Evolutionary conservation across 2,888 invertebrate species (phyloP).

Genomic region (Trypoxylon attenuatum): DNA sequence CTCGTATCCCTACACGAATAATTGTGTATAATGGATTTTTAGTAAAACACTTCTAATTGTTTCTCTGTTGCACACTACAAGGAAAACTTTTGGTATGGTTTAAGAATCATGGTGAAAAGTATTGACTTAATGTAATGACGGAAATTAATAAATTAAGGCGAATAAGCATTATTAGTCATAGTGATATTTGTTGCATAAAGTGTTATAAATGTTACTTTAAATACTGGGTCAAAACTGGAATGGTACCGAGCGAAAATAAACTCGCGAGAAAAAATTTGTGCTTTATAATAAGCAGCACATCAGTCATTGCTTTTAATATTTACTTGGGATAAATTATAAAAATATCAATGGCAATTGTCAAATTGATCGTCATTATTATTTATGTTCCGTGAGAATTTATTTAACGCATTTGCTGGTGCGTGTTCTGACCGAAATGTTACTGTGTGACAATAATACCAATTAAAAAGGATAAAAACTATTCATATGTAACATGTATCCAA

Average conservation of each 20-base stretch:
- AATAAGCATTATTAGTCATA: conserved; percentile 56
- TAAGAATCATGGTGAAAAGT: conserved; percentile 46
- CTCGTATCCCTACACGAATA: too few species aligned
- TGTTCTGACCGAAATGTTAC: conserved; percentile 33
- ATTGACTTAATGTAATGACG: conserved; percentile 54
- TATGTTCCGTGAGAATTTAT: conserved; percentile 14
- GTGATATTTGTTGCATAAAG: conserved; percentile 55
- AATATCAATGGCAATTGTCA: conserved; percentile 14
- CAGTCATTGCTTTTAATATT: conserved; percentile 36
- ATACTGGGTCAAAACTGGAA: conserved; percentile 51
- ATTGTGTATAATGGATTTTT: conserved; percentile 1
- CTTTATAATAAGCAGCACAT: conserved; percentile 44
- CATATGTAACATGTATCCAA: too few species aligned
- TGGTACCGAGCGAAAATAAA: too few species aligned
- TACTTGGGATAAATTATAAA: conserved; percentile 41
- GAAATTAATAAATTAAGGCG: conserved; percentile 46
- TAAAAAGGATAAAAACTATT: too few species aligned
- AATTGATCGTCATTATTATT: conserved; percentile 19
- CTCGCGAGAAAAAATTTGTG: conserved; percentile 41
- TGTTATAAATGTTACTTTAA: conserved; percentile 52
- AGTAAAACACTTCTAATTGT: background rate
- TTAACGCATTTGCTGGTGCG: conserved; percentile 23
- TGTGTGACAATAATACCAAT: conserved; percentile 50
- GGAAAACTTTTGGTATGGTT: conserved; percentile 27
- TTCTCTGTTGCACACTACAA: conserved; percentile 1